phyloP scores from a whole-genome alignment of 2,797 vertebrate genomes.

The Cuculus canorus region DNA sequence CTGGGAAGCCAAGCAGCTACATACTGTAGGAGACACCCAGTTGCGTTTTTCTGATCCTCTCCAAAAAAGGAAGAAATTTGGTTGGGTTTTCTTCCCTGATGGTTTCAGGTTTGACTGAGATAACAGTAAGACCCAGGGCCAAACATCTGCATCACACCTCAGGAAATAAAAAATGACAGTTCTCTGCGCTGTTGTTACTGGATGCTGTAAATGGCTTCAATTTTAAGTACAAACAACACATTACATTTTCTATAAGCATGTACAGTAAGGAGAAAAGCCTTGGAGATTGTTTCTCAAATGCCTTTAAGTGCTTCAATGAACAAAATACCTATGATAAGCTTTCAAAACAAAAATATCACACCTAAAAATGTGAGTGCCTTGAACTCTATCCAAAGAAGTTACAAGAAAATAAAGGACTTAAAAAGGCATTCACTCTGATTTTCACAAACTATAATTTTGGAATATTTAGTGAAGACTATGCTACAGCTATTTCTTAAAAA shows the following conservation, averaged over 20 bases:
- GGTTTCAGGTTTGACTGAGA: background rate
- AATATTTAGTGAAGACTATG: background rate
- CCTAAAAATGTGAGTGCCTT: background rate
- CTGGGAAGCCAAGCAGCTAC: background rate
- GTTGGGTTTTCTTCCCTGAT: fast-evolving
- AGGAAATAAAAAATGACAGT: background rate
- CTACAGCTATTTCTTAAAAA: background rate
- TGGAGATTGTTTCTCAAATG: background rate
- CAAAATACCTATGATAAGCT: background rate
- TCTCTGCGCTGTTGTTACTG: background rate
- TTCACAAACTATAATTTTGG: background rate
- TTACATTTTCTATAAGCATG: background rate
- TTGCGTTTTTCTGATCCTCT: background rate
- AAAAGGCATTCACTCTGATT: background rate
- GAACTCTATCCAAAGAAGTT: background rate
- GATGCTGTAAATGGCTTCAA: background rate
- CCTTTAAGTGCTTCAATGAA: background rate
- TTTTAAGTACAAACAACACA: background rate
- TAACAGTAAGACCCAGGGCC: background rate
- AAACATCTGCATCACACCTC: background rate
- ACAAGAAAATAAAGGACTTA: background rate
- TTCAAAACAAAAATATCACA: background rate
- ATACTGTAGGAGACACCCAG: background rate
- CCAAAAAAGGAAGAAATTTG: background rate
- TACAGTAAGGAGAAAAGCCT: background rate